These are phyloP conservation scores for Zeuzera pyrina DNA, from an alignment of 2,888 invertebrate genomes.

Conservation along the genomic window DNA sequence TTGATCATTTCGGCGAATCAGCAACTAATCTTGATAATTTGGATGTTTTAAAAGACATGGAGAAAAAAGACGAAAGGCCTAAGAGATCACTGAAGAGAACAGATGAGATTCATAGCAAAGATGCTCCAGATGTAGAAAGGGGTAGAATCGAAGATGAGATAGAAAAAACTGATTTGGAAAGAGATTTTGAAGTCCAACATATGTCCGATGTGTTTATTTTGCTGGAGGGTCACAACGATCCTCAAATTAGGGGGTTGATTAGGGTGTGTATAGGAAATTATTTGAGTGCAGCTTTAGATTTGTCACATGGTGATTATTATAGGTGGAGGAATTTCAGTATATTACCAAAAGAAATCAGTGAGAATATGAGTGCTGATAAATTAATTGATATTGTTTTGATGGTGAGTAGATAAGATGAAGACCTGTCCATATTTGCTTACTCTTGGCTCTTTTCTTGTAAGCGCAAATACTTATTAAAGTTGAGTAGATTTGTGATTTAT, in stretches of 20 bases:
- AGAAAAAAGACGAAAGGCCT: constrained; percentile 25
- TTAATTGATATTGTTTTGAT: constrained; percentile 69
- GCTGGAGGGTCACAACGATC: constrained; percentile 82
- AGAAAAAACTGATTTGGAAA: constrained; percentile 17
- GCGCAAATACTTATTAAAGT: too few species aligned
- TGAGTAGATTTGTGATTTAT: too few species aligned
- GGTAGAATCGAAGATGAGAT: constrained; percentile 15
- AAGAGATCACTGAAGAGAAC: constrained; percentile 32
- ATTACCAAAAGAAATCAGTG: constrained; percentile 46
- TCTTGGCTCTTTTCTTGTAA: too few species aligned
- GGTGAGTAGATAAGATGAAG: too few species aligned
- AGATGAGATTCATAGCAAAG: constrained; percentile 33
- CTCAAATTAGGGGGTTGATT: constrained; percentile 84
- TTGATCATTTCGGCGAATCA: constrained; percentile 75
- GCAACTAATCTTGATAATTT: constrained; percentile 43
- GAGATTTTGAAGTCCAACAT: constrained; percentile 67
- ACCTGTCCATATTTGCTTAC: neutral
- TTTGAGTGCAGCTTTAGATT: constrained; percentile 72
- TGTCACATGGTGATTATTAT: constrained; percentile 70
- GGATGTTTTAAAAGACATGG: constrained; percentile 25
- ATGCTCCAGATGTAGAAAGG: constrained; percentile 22
- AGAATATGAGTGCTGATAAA: constrained; percentile 51
- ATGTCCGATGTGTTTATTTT: constrained; percentile 79
- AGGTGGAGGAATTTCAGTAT: constrained; percentile 55
- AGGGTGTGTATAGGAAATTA: constrained; percentile 79